Base-by-base conservation (phyloP, 92 coral and sea anemone genomes). In the Porites lobata region DNA sequence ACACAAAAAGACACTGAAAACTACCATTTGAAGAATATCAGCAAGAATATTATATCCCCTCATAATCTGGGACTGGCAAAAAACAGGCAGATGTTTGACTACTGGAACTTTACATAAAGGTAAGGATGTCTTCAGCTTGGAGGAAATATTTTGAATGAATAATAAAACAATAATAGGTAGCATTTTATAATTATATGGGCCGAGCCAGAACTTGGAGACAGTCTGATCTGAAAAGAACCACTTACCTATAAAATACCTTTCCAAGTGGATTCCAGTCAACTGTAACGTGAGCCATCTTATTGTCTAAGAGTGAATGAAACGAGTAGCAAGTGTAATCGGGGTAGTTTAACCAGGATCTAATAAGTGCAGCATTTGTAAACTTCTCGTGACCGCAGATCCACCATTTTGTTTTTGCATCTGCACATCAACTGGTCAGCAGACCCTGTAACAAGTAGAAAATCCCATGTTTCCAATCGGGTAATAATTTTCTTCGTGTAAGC, bases 211-310 rank as follows among this genome's bases (percentile, higher is more conserved):
- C 6, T 38, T 38, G 47, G 47, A 38, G 47, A 38, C 47, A 38
- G 47, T 4, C 47, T 38, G 47, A 38, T 38, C 47, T 38, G 47
- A 38, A 38, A 56, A 67, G 7, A 43, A 47, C 61, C 9, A 9
- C 93, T 57, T 67, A 93, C 99, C 99, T 95, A 85, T 92, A 96
- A 81, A 93, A 96, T 61, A 96, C 99, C 58, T 95, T 96, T 57
- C 99, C 99, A 38, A 96, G 95, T 14, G 99, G 99, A 74, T 92
- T 95, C 99, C 99, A 96, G 83, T 96, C 98, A 15, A 95, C 97
- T 1, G 99, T 96, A 17, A 96, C 94, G 86, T 96, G 99, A 68
- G 97, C 93, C 99, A 96, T 96, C 9, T 19, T 82, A 51, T 53
- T 62, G 9, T 15, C 8, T 18, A 18, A 7, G 7, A 18, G 0